These are phyloP conservation scores for Lissonota sp. DNA, from an alignment of 2,888 invertebrate species.

Conservation along the genomic window DNA sequence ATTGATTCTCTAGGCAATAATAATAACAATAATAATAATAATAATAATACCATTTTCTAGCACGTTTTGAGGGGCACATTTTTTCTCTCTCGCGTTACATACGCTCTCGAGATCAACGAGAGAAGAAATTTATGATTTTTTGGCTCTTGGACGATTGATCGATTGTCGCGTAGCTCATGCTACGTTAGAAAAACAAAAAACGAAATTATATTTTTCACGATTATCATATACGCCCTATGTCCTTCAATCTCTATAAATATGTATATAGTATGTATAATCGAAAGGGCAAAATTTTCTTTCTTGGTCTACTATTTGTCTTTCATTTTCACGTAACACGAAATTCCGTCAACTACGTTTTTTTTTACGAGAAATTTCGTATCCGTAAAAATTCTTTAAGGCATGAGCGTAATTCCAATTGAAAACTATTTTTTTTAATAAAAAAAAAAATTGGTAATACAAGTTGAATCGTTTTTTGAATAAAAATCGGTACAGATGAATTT, in stretches of 20 bases:
- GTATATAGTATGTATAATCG: too few species aligned
- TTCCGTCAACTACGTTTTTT: too few species aligned
- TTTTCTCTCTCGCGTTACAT: slow-evolving; percentile 9
- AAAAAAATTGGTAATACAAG: too few species aligned
- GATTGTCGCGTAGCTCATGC: slow-evolving; percentile 32
- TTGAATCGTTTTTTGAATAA: too few species aligned
- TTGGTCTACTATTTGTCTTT: too few species aligned
- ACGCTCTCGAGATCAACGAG: slow-evolving; percentile 35
- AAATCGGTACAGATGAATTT: too few species aligned
- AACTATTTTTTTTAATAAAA: too few species aligned
- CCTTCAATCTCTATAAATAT: slow-evolving; percentile 5
- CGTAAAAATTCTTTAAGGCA: too few species aligned
- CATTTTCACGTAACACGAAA: too few species aligned
- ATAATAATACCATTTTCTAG: slow-evolving; percentile 18
- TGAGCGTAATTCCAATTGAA: too few species aligned
- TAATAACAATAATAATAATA: slow-evolving; percentile 20
- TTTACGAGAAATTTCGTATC: too few species aligned
- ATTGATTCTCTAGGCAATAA: background rate
- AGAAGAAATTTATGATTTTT: slow-evolving; percentile 16
- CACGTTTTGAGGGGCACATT: background rate
- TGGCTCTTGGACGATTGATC: slow-evolving; percentile 45
- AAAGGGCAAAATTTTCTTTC: too few species aligned
- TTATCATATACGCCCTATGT: slow-evolving; percentile 16
- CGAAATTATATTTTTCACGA: background rate
- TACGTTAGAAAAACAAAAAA: slow-evolving; percentile 2